Conservation (phyloP, 2,888 invertebrate species). For the Terebella lapidaria region DNA sequence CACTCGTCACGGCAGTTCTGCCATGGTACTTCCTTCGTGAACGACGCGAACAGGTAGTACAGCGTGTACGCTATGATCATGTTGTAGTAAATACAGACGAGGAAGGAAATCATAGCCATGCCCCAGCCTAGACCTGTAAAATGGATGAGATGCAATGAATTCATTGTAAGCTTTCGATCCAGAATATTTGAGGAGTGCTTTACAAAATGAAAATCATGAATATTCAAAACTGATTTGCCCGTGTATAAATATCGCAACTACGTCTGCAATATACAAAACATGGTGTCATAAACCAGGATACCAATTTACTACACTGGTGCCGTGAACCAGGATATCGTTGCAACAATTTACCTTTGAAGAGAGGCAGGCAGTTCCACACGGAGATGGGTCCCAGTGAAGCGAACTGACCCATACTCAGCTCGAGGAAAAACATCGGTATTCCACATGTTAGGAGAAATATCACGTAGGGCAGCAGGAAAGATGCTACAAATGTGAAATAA, state of each 20-base stretch:
- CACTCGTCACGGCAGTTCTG: constrained; percentile 42
- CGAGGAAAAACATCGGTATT: constrained; percentile 74
- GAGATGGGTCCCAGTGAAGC: constrained; percentile 73
- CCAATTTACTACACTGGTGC: too few relatives aligned
- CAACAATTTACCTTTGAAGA: constrained; percentile 76
- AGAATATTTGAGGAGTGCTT: too few relatives aligned
- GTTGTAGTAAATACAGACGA: constrained; percentile 48
- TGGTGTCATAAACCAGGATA: too few relatives aligned
- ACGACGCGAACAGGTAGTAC: constrained; percentile 47
- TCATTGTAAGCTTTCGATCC: too few relatives aligned
- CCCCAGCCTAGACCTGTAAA: constrained; percentile 45
- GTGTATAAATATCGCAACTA: too few relatives aligned
- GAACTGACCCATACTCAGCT: constrained; percentile 75
- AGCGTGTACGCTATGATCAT: constrained; percentile 50
- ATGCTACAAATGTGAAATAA: constrained; percentile 30
- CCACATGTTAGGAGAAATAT: constrained; percentile 56
- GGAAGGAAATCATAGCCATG: constrained; percentile 42
- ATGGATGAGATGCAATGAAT: too few relatives aligned
- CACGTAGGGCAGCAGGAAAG: constrained; percentile 48
- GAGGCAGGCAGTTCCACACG: constrained; percentile 73
- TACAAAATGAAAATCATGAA: too few relatives aligned
- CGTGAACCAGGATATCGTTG: background rate
- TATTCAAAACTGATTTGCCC: too few relatives aligned
- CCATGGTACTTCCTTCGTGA: constrained; percentile 47
- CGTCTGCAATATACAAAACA: too few relatives aligned